Conservation (phyloP, 1,140 invertebrate genomes). For the Battus philenor region DNA sequence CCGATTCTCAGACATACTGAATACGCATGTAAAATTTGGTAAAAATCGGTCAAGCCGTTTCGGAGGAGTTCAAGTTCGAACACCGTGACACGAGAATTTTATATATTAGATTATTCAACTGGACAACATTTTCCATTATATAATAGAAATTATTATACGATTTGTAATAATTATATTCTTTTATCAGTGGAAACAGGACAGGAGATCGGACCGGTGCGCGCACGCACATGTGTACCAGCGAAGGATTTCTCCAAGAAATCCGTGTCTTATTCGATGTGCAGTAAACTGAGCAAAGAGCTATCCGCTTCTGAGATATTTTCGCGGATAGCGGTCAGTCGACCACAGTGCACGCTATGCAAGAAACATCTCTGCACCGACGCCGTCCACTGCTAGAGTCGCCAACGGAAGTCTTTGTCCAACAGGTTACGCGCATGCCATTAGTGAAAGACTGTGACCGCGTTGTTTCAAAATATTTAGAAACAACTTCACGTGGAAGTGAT, state of each 20-base stretch:
- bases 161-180: background rate
- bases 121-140: background rate
- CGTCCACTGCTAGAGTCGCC: slow-evolving; percentile 38
- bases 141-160: background rate
- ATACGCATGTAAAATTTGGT: too few relatives aligned
- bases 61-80: too few relatives aligned
- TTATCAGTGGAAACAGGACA: slow-evolving; percentile 60
- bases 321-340: slow-evolving; percentile 49
- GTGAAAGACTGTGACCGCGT: too few relatives aligned
- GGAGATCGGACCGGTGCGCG: slow-evolving; percentile 63
- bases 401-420: slow-evolving; percentile 8
- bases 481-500: too few relatives aligned
- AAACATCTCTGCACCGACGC: slow-evolving; percentile 61
- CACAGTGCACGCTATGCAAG: slow-evolving; percentile 59
- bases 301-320: slow-evolving; percentile 65
- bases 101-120: too few relatives aligned
- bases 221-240: slow-evolving; percentile 63
- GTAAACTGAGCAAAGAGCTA: slow-evolving; percentile 63
- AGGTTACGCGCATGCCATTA: too few relatives aligned
- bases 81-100: too few relatives aligned
- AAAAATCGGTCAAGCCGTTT: too few relatives aligned
- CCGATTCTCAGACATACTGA: too few relatives aligned
- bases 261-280: slow-evolving; percentile 65
- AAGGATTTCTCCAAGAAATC: slow-evolving; percentile 66
- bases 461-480: too few relatives aligned